phyloP scores from a whole-genome alignment of 2,113 vertebrate genomes.

The Prietella phreatophila region DNA sequence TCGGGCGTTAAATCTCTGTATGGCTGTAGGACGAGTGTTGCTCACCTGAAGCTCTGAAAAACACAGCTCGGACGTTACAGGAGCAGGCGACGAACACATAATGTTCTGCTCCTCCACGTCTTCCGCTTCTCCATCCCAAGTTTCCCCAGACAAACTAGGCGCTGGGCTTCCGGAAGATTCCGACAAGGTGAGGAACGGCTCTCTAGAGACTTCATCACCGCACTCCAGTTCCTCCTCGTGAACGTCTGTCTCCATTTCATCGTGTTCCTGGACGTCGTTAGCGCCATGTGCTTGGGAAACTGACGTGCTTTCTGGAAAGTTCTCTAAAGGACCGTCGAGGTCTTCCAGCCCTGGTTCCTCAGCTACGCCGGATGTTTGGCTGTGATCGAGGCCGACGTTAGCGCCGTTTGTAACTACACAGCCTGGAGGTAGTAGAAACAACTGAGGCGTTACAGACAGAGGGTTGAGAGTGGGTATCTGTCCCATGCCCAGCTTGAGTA shows the following conservation, averaged over 20 bases:
- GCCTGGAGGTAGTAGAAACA: slow-evolving; percentile 39
- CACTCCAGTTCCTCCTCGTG: slow-evolving; percentile 24
- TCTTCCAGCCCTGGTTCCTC: background rate
- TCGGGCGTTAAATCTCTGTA: background rate
- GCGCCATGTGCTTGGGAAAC: background rate
- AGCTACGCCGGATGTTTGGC: background rate
- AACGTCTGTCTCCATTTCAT: slow-evolving; percentile 25
- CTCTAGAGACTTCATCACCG: slow-evolving; percentile 7
- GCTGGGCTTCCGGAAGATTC: slow-evolving; percentile 57
- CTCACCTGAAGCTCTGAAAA: slow-evolving; percentile 48
- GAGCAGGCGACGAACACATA: slow-evolving; percentile 68
- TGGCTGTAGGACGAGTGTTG: background rate
- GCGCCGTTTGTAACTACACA: background rate
- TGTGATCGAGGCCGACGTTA: background rate
- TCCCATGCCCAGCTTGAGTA: slow-evolving; percentile 53
- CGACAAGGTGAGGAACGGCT: slow-evolving; percentile 51
- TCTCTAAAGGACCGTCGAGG: background rate
- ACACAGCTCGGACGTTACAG: slow-evolving; percentile 75
- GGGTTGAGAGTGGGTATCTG: slow-evolving; percentile 6
- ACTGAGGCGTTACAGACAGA: slow-evolving; percentile 7
- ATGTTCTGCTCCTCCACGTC: slow-evolving; percentile 41
- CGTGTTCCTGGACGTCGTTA: background rate
- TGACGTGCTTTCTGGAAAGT: background rate
- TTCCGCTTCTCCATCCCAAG: background rate
- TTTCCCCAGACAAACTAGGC: slow-evolving; percentile 29